Percentiles rank a stretch among this genome's conserved stretches.
These are phyloP conservation scores for Aphelocoma californica DNA, from an alignment of 2,797 vertebrate species.

Conservation along the genomic window DNA sequence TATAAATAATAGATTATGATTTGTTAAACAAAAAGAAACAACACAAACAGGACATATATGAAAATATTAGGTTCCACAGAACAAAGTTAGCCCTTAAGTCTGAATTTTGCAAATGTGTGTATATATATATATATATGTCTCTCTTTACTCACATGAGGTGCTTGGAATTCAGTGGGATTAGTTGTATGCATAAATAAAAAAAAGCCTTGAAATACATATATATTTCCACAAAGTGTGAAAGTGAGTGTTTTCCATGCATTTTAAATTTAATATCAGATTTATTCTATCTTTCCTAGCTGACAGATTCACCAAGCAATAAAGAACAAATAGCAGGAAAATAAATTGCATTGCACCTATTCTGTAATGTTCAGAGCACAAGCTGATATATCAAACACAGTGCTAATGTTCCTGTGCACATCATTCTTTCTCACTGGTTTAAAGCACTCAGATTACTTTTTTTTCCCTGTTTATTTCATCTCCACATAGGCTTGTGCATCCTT, in stretches of 20 bases:
- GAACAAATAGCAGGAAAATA: not conserved
- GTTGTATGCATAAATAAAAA: not conserved
- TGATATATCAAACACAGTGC: not conserved
- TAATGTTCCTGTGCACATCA: not conserved
- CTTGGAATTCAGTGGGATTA: not conserved
- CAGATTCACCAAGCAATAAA: not conserved
- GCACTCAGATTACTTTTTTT: not conserved
- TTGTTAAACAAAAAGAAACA: not conserved
- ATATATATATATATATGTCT: not conserved
- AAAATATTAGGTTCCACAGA: not conserved
- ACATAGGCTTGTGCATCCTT: not conserved
- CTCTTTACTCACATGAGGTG: not conserved
- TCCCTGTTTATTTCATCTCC: not conserved
- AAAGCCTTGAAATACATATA: not conserved
- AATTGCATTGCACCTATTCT: not conserved
- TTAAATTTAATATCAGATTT: not conserved
- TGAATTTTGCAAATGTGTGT: not conserved
- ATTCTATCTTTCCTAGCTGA: not conserved
- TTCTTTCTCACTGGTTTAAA: not conserved
- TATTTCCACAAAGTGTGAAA: not conserved
- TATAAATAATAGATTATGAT: constrained; percentile 28
- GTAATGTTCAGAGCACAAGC: not conserved
- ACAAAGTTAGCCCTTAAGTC: not conserved
- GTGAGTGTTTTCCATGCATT: not conserved
- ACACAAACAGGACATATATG: not conserved